Evolutionary conservation across 2,888 invertebrate genomes (phyloP).

Genomic region (Invenusta paracnida): DNA sequence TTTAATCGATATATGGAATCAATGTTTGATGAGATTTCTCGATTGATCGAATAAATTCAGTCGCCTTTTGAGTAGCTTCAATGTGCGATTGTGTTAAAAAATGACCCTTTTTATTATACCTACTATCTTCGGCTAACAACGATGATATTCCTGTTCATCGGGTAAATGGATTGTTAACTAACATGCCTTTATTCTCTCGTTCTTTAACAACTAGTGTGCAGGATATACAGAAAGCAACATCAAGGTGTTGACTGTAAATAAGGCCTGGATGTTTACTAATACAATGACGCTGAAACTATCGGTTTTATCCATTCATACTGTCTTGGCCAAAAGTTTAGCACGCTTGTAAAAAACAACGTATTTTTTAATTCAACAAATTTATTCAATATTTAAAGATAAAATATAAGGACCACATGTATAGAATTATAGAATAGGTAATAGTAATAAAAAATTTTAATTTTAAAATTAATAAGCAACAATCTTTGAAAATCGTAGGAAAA

Average conservation of each 20-base stretch:
- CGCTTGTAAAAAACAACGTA: too few relatives aligned
- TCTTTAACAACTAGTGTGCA: not conserved
- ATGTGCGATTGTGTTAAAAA: not conserved
- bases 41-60: not conserved
- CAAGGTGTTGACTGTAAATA: not conserved
- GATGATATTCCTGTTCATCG: not conserved
- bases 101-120: not conserved
- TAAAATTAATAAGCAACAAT: too few relatives aligned
- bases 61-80: not conserved
- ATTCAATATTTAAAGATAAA: too few relatives aligned
- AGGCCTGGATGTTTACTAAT: not conserved
- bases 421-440: too few relatives aligned
- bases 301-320: not conserved
- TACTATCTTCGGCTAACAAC: not conserved
- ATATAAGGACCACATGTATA: too few relatives aligned
- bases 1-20: not conserved
- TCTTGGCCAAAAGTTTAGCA: too few relatives aligned
- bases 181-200: not conserved
- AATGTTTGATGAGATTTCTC: not conserved
- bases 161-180: not conserved
- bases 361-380: too few relatives aligned
- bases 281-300: not conserved
- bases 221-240: not conserved
- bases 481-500: not conserved
- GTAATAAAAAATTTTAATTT: too few relatives aligned